Evolutionary conservation across 1,140 invertebrate genomes (phyloP).

Genomic region (Drosophila tani): DNA sequence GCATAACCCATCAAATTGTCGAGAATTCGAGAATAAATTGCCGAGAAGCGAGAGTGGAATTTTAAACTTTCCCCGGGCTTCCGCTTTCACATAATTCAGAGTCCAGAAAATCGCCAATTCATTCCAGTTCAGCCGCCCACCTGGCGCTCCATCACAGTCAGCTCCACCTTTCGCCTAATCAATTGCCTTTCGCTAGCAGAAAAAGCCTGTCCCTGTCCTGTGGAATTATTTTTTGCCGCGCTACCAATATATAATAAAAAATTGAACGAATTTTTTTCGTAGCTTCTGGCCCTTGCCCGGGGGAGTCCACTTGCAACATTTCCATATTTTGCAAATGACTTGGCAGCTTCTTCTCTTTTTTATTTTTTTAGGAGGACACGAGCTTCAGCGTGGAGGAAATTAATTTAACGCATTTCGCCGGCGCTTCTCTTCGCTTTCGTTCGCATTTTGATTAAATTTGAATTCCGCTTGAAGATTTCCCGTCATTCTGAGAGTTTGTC

Average conservation of each 20-base stretch:
- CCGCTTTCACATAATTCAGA: not conserved
- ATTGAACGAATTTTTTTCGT: slow-evolving; percentile 57
- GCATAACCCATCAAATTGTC: slow-evolving; percentile 7
- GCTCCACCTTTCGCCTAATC: slow-evolving; percentile 22
- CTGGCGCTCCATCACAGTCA: slow-evolving; percentile 22
- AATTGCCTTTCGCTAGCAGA: slow-evolving; percentile 28
- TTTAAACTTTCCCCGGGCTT: slow-evolving; percentile 3
- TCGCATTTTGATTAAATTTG: slow-evolving; percentile 55
- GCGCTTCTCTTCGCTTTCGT: slow-evolving; percentile 3
- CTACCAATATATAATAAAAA: slow-evolving; percentile 50
- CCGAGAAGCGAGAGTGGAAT: slow-evolving; percentile 3
- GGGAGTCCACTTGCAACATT: slow-evolving; percentile 41
- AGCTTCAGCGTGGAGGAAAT: slow-evolving; percentile 49
- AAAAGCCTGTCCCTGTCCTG: not conserved
- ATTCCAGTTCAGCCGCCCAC: slow-evolving; percentile 30
- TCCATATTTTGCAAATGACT: slow-evolving; percentile 70
- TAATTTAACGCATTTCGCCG: slow-evolving; percentile 46
- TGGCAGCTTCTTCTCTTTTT: slow-evolving; percentile 22
- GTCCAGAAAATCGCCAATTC: slow-evolving; percentile 21
- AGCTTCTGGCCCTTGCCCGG: not conserved
- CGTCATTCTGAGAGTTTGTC: slow-evolving; percentile 1
- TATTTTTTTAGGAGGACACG: too few relatives aligned
- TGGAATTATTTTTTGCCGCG: slow-evolving; percentile 26
- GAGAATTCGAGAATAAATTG: slow-evolving; percentile 13
- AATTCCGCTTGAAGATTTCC: slow-evolving; percentile 35